A percentile compares a stretch with the other conserved stretches of the same genome.
Evolutionary conservation across 2,797 vertebrate species (phyloP).

Genomic region (Gallinago solitaria): DNA sequence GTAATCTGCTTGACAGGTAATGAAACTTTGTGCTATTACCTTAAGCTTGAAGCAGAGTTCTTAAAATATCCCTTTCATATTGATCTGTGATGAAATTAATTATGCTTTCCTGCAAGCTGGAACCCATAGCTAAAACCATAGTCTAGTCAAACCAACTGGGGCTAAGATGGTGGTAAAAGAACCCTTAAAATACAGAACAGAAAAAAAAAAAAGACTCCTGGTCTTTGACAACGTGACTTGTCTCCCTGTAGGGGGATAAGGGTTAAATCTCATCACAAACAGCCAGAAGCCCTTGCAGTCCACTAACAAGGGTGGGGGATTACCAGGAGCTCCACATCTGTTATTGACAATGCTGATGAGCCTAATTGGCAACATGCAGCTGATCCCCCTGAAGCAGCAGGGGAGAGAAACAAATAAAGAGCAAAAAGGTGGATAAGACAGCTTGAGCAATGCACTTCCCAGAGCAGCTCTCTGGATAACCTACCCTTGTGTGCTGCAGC

Average conservation of each 20-base stretch:
- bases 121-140: neutral
- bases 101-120: conserved; percentile 30
- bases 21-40: conserved; percentile 21
- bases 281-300: conserved; percentile 50
- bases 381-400: conserved; percentile 58
- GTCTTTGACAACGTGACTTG: neutral
- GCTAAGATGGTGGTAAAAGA: neutral
- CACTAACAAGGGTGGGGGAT: conserved; percentile 51
- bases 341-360: conserved; percentile 70
- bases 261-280: conserved; percentile 50
- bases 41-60: conserved; percentile 58
- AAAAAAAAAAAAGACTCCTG: neutral
- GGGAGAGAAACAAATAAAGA: conserved; percentile 53
- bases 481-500: neutral
- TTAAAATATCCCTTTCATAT: conserved; percentile 62
- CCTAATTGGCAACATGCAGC: conserved; percentile 62
- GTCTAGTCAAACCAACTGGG: conserved; percentile 9
- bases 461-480: neutral
- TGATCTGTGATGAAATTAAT: conserved; percentile 71
- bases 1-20: conserved; percentile 42
- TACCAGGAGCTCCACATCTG: conserved; percentile 59
- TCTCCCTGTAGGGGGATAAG: neutral
- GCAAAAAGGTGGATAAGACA: neutral
- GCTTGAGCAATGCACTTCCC: neutral
- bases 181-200: neutral